These are phyloP conservation scores for Nothura maculosa DNA, from an alignment of 2,797 vertebrate species.

Conservation along the genomic window DNA sequence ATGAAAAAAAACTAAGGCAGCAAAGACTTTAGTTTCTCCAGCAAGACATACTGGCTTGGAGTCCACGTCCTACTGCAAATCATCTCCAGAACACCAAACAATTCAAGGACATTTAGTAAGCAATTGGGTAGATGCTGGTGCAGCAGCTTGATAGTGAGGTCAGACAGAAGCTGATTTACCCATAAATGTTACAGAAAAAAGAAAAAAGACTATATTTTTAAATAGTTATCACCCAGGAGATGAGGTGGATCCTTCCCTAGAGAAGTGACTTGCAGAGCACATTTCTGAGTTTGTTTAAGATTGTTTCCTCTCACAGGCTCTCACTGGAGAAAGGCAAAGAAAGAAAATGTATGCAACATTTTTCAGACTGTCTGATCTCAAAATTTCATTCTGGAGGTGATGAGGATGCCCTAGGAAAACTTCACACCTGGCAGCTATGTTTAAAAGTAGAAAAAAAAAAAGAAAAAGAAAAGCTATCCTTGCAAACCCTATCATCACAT, in stretches of 20 bases:
- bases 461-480: not conserved
- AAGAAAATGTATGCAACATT: not conserved
- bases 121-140: conserved; percentile 9
- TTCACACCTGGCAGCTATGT: not conserved
- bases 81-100: not conserved
- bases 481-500: not conserved
- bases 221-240: not conserved
- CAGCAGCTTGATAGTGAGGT: not conserved
- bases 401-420: not conserved
- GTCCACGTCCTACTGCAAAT: not conserved
- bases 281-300: not conserved
- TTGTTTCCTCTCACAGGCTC: not conserved
- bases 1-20: conserved; percentile 15
- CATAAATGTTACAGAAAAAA: not conserved
- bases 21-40: not conserved
- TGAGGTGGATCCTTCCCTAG: not conserved
- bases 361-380: not conserved
- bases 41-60: not conserved
- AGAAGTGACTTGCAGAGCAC: not conserved
- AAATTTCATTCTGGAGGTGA: not conserved
- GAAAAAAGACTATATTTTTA: not conserved
- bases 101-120: not conserved
- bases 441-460: not conserved
- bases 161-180: not conserved
- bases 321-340: not conserved